Conservation (phyloP, 1,140 invertebrate genomes). For the Ceratoteleas bidentatus region DNA sequence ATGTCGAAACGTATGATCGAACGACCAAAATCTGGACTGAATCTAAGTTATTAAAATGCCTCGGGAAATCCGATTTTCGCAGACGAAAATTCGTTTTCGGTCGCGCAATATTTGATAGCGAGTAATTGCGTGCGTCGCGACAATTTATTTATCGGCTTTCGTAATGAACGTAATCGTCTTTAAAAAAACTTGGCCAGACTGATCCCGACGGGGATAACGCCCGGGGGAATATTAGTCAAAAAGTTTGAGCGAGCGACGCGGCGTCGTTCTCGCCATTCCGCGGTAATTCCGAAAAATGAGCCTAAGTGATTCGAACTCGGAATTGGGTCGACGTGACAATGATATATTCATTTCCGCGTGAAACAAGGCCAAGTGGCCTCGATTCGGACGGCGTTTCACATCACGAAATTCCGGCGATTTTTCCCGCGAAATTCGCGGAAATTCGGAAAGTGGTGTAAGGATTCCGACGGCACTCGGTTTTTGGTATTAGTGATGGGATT, state of each 20-base stretch:
- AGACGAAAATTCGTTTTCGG: not conserved
- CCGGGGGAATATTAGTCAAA: conserved; percentile 30
- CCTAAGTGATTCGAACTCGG: conserved; percentile 25
- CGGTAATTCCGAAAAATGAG: conserved; percentile 43
- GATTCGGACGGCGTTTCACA: not conserved
- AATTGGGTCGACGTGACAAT: conserved; percentile 21
- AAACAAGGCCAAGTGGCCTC: not conserved
- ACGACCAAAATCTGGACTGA: not conserved
- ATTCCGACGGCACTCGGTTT: no score
- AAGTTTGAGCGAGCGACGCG: conserved; percentile 27
- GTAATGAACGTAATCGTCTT: conserved; percentile 46
- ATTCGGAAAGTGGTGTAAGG: no score
- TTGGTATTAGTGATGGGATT: no score
- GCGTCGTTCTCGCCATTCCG: not conserved
- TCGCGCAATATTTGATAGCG: conserved; percentile 21
- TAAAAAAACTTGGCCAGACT: conserved; percentile 30
- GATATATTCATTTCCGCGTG: conserved; percentile 17
- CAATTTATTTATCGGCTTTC: conserved; percentile 37
- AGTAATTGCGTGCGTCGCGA: conserved; percentile 4
- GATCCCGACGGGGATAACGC: conserved; percentile 12
- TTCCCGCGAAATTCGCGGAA: not conserved
- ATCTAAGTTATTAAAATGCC: conserved; percentile 32
- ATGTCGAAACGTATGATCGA: no score
- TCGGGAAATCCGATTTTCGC: conserved; percentile 25
- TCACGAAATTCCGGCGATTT: not conserved